These are phyloP conservation scores for Festucalex cinctus DNA, from an alignment of 2,113 vertebrate species.

Conservation along the genomic window DNA sequence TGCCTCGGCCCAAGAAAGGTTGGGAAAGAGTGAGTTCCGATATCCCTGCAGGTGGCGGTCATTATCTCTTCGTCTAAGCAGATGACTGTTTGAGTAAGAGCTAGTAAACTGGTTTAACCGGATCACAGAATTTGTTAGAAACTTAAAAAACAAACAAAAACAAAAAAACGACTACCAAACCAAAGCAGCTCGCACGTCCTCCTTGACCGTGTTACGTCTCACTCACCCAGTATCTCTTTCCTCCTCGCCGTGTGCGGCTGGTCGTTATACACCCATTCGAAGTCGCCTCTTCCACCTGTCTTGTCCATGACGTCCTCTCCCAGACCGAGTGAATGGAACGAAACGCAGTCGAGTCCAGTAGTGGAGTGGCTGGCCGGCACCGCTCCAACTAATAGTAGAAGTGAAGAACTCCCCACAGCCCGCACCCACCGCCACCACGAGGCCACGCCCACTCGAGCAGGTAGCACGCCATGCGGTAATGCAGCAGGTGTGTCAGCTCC, in stretches of 20 bases:
- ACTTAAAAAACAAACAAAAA: not conserved
- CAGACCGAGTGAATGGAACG: not conserved
- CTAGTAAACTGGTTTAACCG: conserved; percentile 66
- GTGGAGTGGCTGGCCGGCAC: not conserved
- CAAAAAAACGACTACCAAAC: not conserved
- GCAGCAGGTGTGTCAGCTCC: conserved; percentile 17
- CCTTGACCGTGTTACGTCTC: not conserved
- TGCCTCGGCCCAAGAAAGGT: not conserved
- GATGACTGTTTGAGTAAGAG: conserved; percentile 23
- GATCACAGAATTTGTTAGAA: conserved; percentile 24
- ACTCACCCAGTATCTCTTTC: conserved; percentile 90
- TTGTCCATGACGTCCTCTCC: conserved; percentile 77
- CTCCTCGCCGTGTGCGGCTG: conserved; percentile 93
- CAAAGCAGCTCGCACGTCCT: not conserved
- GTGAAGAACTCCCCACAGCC: not conserved
- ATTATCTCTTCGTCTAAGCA: not conserved
- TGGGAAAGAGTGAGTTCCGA: not conserved
- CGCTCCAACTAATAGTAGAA: not conserved
- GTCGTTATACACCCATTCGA: conserved; percentile 96
- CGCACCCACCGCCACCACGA: not conserved
- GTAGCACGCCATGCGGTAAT: not conserved
- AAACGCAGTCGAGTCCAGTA: not conserved
- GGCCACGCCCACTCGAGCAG: conserved; percentile 46
- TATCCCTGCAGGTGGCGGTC: not conserved
- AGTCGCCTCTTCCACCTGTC: conserved; percentile 77